These are phyloP conservation scores for Holothuria scabra DNA, from an alignment of 53 echinoderm and acorn worm species.

Conservation along the genomic window DNA sequence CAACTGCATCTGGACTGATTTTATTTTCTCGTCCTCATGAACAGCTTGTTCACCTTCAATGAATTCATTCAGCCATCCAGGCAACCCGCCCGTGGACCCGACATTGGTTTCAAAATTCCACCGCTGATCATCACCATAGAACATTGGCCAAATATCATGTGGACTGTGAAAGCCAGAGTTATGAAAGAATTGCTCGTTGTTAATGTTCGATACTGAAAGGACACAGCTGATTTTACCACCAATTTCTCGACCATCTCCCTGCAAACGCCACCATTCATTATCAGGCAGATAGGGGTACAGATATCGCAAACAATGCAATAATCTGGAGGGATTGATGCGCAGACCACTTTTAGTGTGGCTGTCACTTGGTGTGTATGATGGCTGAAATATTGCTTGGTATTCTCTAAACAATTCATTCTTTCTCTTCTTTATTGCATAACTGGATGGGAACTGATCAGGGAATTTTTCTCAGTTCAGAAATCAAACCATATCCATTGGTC, in stretches of 20 bases:
- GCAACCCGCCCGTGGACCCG: conserved; percentile 22
- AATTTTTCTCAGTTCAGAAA: conserved; percentile 28
- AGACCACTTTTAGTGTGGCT: conserved; percentile 6
- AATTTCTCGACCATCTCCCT: conserved; percentile 44
- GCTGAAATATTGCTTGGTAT: neutral
- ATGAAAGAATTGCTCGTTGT: conserved; percentile 5
- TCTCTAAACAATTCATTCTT: neutral
- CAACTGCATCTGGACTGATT: neutral
- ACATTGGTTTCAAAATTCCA: conserved; percentile 8
- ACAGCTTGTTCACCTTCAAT: neutral
- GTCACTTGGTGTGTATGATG: conserved; percentile 8
- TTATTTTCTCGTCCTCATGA: neutral
- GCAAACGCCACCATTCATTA: conserved; percentile 35
- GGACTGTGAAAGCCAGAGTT: conserved; percentile 6
- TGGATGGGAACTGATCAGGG: neutral
- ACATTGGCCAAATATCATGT: conserved; percentile 7
- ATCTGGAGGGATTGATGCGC: conserved; percentile 2
- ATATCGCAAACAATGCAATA: conserved; percentile 6
- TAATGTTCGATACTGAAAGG: conserved; percentile 21
- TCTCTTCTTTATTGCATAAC: neutral
- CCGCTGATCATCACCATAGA: conserved; percentile 13
- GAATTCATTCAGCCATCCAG: conserved; percentile 22
- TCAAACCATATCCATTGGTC: neutral
- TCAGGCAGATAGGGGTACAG: conserved; percentile 21
- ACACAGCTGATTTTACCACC: neutral